Conservation (phyloP, 2,888 invertebrate genomes). For the Stratiomys singularior region DNA sequence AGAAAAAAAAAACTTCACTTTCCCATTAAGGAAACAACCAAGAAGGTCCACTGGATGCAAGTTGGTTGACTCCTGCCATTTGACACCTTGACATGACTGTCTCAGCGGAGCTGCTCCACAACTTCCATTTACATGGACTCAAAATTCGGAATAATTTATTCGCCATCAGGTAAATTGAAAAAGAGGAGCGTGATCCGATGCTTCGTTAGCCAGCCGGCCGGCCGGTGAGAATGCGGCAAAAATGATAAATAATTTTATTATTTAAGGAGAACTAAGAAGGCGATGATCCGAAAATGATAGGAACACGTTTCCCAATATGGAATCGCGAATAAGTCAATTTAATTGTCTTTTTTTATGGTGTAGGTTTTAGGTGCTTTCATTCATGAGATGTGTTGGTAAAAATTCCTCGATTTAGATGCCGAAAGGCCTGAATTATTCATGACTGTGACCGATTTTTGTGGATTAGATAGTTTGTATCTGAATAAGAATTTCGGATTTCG, state of each 20-base stretch:
- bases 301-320: background rate
- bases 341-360: background rate
- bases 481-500: no score
- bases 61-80: constrained; percentile 39
- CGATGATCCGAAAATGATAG: background rate
- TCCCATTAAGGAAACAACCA: background rate
- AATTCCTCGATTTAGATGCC: background rate
- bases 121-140: background rate
- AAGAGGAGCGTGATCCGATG: background rate
- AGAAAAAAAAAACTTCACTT: constrained; percentile 26
- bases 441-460: background rate
- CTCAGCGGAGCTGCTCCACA: background rate
- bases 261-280: constrained; percentile 22
- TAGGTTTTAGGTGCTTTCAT: constrained; percentile 2
- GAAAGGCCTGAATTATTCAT: background rate
- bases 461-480: background rate
- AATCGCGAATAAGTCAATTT: background rate
- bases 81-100: constrained; percentile 36
- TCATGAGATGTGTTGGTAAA: background rate
- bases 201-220: background rate
- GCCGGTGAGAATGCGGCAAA: constrained; percentile 2
- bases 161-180: background rate
- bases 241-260: background rate
- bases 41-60: constrained; percentile 29
- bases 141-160: background rate